These are phyloP conservation scores for Passerculus sandwichensis DNA, from an alignment of 2,797 vertebrate genomes.

Conservation along the genomic window DNA sequence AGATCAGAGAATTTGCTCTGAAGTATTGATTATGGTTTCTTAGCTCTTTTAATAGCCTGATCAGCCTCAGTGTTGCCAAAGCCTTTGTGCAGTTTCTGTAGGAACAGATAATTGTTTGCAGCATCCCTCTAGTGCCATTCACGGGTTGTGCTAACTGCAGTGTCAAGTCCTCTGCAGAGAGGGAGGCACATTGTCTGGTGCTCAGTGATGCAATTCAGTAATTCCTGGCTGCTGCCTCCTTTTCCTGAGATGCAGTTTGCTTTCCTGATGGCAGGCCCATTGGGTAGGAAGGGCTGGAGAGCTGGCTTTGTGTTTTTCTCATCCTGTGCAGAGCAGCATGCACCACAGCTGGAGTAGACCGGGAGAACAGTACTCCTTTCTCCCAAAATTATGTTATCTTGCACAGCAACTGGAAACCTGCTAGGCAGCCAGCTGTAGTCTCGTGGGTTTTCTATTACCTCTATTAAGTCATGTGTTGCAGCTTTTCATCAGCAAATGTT, in stretches of 20 bases:
- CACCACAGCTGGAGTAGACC: neutral
- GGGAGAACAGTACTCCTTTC: neutral
- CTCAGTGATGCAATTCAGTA: neutral
- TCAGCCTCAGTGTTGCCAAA: neutral
- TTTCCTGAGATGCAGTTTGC: neutral
- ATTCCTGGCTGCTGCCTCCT: neutral
- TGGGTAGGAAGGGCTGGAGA: neutral
- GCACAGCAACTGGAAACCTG: neutral
- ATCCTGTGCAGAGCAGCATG: neutral
- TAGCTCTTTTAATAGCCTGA: neutral
- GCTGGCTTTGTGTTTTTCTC: neutral
- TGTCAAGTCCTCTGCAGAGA: neutral
- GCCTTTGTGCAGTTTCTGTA: neutral
- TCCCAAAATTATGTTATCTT: neutral
- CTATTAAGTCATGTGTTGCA: neutral
- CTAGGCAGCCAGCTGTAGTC: neutral
- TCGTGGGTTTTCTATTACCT: neutral
- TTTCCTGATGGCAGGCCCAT: neutral
- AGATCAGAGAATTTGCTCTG: neutral
- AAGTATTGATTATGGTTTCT: neutral
- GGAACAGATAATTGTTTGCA: neutral
- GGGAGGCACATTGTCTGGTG: neutral
- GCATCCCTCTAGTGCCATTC: neutral
- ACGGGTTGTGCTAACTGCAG: neutral
- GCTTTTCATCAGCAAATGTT: neutral